phyloP scores from a whole-genome alignment of 2,113 vertebrate genomes.

The Alethe diademata region DNA sequence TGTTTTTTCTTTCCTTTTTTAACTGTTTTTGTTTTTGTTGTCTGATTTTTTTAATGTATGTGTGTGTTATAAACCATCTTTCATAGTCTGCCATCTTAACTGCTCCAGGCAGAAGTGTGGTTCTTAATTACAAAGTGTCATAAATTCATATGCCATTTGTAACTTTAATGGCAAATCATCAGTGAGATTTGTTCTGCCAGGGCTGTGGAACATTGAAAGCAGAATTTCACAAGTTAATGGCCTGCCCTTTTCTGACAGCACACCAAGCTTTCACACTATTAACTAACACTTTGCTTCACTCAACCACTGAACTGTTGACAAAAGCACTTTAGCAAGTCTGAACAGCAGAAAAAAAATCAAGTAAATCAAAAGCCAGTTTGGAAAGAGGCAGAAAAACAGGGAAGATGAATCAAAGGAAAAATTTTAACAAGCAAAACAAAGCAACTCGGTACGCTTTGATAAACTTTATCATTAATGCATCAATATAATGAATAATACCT shows the following conservation, averaged over 20 bases:
- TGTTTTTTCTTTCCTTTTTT: background rate
- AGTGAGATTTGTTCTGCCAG: constrained; percentile 55
- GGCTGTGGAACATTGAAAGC: constrained; percentile 30
- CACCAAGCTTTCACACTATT: constrained; percentile 74
- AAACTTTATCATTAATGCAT: background rate
- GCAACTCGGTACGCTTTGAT: background rate
- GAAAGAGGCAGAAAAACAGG: constrained; percentile 40
- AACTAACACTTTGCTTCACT: constrained; percentile 74
- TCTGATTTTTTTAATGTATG: background rate
- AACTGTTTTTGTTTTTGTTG: background rate
- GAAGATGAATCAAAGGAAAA: background rate
- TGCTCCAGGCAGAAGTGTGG: background rate
- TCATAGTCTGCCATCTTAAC: background rate
- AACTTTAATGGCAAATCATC: constrained; percentile 56
- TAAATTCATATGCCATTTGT: constrained; percentile 56
- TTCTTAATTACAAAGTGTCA: constrained; percentile 62
- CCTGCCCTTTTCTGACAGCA: constrained; percentile 74
- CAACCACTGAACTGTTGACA: constrained; percentile 73
- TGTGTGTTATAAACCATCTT: background rate
- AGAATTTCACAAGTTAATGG: constrained; percentile 73
- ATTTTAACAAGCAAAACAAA: constrained; percentile 5
- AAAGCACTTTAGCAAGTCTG: constrained; percentile 70
- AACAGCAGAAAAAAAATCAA: constrained; percentile 65
- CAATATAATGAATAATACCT: background rate
- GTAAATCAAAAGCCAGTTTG: constrained; percentile 48